Conservation (phyloP, 2,113 vertebrate genomes). For the Labrus mixtus region DNA sequence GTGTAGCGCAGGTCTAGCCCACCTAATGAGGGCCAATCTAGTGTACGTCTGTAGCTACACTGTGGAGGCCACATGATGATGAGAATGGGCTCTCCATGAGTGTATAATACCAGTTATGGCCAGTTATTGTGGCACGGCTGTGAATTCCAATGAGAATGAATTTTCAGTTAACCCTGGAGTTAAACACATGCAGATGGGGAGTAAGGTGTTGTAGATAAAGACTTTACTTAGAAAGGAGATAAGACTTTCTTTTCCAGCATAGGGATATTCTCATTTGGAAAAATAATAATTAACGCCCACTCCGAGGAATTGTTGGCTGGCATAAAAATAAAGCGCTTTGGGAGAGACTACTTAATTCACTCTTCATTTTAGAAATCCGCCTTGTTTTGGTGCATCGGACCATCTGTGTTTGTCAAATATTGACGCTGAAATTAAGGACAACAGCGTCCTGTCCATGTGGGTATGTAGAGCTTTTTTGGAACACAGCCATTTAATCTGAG, state of each 20-base stretch:
- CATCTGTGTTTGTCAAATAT: conserved; percentile 33
- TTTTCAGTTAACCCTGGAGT: conserved; percentile 56
- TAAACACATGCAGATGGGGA: conserved; percentile 63
- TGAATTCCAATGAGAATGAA: conserved; percentile 48
- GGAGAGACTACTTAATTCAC: conserved; percentile 11
- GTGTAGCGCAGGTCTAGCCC: conserved; percentile 20
- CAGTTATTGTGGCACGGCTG: conserved; percentile 25
- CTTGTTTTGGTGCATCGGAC: conserved; percentile 17
- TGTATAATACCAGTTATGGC: conserved; percentile 9
- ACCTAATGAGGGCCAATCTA: conserved; percentile 44
- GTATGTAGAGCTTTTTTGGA: background rate
- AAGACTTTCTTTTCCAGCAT: background rate
- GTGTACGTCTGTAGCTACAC: background rate
- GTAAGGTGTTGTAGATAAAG: conserved; percentile 17
- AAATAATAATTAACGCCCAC: conserved; percentile 10
- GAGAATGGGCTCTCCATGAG: conserved; percentile 29
- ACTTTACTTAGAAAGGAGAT: conserved; percentile 17
- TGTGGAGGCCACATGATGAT: conserved; percentile 14
- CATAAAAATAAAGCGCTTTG: conserved; percentile 14
- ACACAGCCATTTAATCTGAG: background rate
- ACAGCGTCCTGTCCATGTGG: background rate
- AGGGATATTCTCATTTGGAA: conserved; percentile 21
- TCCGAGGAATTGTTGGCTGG: background rate
- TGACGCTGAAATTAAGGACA: background rate
- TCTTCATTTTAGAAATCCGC: conserved; percentile 15